A percentile compares a stretch with the other conserved stretches of the same genome.
Evolutionary conservation across 1,140 invertebrate genomes (phyloP).

Genomic region (Helicoverpa zea): DNA sequence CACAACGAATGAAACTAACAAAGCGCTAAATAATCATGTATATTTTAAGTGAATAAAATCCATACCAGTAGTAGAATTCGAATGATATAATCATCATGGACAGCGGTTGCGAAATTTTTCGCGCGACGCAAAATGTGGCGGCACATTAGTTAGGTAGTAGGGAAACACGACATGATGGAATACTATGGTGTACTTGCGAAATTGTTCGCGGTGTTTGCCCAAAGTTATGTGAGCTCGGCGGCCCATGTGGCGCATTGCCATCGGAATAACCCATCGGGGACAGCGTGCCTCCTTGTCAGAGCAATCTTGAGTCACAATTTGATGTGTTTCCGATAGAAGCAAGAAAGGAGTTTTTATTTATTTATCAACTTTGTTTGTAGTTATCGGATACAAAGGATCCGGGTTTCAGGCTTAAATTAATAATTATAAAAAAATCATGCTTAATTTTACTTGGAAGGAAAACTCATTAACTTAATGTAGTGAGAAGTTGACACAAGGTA

Average conservation of each 20-base stretch:
- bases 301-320: not conserved
- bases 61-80: not conserved
- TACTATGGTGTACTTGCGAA: conserved; percentile 33
- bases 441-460: too few relatives aligned
- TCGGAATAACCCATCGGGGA: not conserved
- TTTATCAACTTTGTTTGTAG: too few relatives aligned
- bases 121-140: conserved; percentile 20
- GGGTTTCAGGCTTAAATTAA: too few relatives aligned
- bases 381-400: too few relatives aligned
- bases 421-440: too few relatives aligned
- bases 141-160: conserved; percentile 33
- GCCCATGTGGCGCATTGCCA: conserved; percentile 26
- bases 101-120: conserved; percentile 21
- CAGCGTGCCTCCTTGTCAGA: not conserved
- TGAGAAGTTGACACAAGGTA: too few relatives aligned
- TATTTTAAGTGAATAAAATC: not conserved
- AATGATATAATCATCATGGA: conserved; percentile 34
- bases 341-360: too few relatives aligned
- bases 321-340: not conserved
- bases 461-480: too few relatives aligned
- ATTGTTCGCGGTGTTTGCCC: conserved; percentile 14
- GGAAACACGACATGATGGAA: conserved; percentile 25
- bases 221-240: conserved; percentile 19
- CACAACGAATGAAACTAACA: too few relatives aligned
- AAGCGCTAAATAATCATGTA: too few relatives aligned